These are phyloP conservation scores for Malurus melanocephalus DNA, from an alignment of 2,113 vertebrate genomes.

Conservation along the genomic window DNA sequence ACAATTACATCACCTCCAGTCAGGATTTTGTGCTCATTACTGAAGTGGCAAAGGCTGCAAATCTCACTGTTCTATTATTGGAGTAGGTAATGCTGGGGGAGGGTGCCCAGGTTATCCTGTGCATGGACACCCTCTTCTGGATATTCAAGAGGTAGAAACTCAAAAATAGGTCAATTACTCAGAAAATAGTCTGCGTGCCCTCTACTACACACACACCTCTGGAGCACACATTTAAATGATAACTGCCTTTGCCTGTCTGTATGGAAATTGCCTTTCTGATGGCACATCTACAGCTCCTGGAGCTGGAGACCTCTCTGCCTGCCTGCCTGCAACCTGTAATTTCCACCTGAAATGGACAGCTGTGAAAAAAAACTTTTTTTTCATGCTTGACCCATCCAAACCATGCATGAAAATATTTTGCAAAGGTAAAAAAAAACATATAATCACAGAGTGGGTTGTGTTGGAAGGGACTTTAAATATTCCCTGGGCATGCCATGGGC, in stretches of 20 bases:
- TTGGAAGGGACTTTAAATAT: background rate
- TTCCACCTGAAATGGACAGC: background rate
- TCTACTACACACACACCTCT: background rate
- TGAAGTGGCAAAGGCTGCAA: slow-evolving; percentile 7
- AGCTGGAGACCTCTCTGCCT: background rate
- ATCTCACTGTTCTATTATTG: background rate
- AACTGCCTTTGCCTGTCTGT: background rate
- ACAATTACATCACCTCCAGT: slow-evolving; percentile 19
- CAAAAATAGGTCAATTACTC: background rate
- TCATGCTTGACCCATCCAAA: background rate
- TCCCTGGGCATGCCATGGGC: background rate
- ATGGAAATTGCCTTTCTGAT: background rate
- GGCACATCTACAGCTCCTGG: background rate
- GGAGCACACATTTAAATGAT: background rate
- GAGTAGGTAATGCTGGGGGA: background rate
- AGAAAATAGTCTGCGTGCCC: background rate
- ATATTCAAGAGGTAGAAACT: background rate
- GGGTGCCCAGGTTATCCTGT: background rate
- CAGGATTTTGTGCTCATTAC: slow-evolving; percentile 6
- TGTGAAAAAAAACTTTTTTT: background rate
- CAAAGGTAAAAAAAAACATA: background rate
- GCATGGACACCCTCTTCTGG: slow-evolving; percentile 14
- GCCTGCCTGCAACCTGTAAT: background rate
- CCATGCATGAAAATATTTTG: background rate
- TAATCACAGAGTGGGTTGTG: background rate